phyloP scores from a whole-genome alignment of 2,113 vertebrate genomes.

The Amia ocellicauda region DNA sequence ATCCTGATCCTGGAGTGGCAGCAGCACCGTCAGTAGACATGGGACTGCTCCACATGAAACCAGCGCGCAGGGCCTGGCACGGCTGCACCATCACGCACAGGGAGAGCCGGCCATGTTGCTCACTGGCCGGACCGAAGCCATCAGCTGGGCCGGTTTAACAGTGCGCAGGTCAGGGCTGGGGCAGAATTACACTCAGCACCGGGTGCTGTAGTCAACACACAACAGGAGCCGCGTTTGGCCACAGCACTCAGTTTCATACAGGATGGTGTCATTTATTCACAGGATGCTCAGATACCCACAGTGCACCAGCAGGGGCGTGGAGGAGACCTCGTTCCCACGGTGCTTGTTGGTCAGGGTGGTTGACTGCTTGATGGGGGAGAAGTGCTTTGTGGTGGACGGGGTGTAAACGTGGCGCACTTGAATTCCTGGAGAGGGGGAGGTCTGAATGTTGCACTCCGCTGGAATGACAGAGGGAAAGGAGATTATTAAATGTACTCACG shows the following conservation, averaged over 20 bases:
- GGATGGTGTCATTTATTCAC: background rate
- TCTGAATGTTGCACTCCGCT: constrained; percentile 97
- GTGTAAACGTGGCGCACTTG: constrained; percentile 97
- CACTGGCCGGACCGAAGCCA: too few relatives aligned
- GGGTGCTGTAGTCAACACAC: too few relatives aligned
- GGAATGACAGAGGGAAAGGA: constrained; percentile 39
- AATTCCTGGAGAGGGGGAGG: constrained; percentile 91
- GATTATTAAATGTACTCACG: background rate
- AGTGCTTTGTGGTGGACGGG: constrained; percentile 95
- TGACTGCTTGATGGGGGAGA: constrained; percentile 97
- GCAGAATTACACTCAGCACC: too few relatives aligned
- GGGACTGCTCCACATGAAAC: too few relatives aligned
- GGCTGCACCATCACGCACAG: too few relatives aligned
- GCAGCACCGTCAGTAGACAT: too few relatives aligned
- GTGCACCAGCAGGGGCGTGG: constrained; percentile 90
- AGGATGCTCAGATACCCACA: constrained; percentile 82
- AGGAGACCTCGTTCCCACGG: constrained; percentile 94
- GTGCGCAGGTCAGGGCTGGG: too few relatives aligned
- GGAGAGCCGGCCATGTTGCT: too few relatives aligned
- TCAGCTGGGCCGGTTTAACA: too few relatives aligned
- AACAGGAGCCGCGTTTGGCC: too few relatives aligned
- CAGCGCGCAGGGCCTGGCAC: too few relatives aligned
- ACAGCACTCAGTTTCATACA: background rate
- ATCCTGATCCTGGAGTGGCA: too few relatives aligned
- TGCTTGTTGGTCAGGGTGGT: constrained; percentile 98